Evolutionary conservation across 2,888 invertebrate genomes (phyloP).

Genomic region (Germaria angustata): DNA sequence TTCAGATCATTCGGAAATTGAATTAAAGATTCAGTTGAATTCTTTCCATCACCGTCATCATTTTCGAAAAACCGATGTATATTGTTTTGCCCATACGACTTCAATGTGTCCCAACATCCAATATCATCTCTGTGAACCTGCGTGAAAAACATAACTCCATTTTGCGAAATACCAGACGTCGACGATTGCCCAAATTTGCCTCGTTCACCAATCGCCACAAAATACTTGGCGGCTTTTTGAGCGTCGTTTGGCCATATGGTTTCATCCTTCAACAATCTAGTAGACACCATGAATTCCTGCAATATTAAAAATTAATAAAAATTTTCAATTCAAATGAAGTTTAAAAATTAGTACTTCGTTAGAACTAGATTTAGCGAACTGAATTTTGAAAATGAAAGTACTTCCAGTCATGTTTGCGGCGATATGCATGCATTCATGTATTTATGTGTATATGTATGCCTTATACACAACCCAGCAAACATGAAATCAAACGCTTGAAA

Average conservation of each 20-base stretch:
- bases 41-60: not conserved
- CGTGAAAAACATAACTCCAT: constrained; percentile 88
- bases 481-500: too few relatives aligned
- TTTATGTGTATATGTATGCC: too few relatives aligned
- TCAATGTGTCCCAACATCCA: constrained; percentile 89
- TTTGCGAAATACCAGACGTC: constrained; percentile 86
- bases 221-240: constrained; percentile 75
- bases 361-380: too few relatives aligned
- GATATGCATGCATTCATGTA: too few relatives aligned
- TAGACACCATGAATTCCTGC: constrained; percentile 86
- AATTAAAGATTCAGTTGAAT: constrained; percentile 80
- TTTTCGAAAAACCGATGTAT: constrained; percentile 79
- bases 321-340: too few relatives aligned
- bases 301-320: constrained; percentile 29
- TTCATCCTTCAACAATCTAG: constrained; percentile 84
- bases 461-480: too few relatives aligned
- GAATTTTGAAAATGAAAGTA: too few relatives aligned
- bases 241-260: constrained; percentile 78
- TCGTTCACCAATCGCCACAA: constrained; percentile 80
- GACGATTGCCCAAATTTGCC: constrained; percentile 84
- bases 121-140: constrained; percentile 87
- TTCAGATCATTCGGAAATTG: constrained; percentile 91
- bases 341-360: too few relatives aligned
- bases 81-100: constrained; percentile 85
- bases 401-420: too few relatives aligned